Evolutionary conservation across 2,113 vertebrate species (phyloP).

Genomic region (Crotophaga sulcirostris): DNA sequence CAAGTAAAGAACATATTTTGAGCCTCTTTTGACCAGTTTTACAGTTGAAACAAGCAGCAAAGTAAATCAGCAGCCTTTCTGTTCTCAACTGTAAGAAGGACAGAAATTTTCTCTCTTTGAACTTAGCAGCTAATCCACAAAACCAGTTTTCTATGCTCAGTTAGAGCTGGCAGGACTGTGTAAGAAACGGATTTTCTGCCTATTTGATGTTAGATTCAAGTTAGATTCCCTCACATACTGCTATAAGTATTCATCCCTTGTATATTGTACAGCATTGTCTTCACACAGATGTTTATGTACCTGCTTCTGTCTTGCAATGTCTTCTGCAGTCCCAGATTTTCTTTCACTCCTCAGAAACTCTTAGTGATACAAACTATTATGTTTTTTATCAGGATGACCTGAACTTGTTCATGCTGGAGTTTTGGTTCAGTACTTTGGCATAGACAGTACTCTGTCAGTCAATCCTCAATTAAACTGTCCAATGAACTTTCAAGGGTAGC

Average conservation of each 20-base stretch:
- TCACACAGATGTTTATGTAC: not conserved
- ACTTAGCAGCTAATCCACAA: not conserved
- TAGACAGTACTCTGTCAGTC: not conserved
- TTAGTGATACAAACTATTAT: not conserved
- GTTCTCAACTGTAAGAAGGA: fast-evolving
- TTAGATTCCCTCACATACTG: not conserved
- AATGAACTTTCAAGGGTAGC: not conserved
- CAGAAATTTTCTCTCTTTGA: not conserved
- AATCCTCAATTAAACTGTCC: not conserved
- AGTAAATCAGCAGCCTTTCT: not conserved
- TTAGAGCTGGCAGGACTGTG: not conserved
- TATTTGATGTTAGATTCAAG: not conserved
- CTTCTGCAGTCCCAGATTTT: not conserved
- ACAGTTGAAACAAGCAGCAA: not conserved
- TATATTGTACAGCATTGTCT: not conserved
- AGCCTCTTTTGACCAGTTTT: not conserved
- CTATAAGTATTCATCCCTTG: not conserved
- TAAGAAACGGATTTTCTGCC: not conserved
- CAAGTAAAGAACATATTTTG: not conserved
- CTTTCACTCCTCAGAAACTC: not conserved
- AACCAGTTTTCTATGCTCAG: not conserved
- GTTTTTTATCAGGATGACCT: not conserved
- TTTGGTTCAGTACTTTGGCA: not conserved
- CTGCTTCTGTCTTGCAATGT: not conserved
- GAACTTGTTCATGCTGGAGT: not conserved